Evolutionary conservation across 2,797 vertebrate species (phyloP).

Genomic region (Eupleurogrammus muticus): DNA sequence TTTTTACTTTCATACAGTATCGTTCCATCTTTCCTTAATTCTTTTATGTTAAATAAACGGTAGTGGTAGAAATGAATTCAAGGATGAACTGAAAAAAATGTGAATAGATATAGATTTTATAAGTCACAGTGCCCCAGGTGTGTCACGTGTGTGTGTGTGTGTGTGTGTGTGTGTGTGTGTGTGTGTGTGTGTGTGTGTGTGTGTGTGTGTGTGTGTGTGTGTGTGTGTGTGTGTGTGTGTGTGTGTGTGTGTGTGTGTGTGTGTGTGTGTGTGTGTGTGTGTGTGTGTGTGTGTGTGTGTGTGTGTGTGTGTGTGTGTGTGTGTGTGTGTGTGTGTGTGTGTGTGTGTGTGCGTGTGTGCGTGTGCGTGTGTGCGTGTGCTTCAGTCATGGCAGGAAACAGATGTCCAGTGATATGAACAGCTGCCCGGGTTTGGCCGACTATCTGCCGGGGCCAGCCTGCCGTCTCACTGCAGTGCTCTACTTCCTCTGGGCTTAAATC

Average conservation of each 20-base stretch:
- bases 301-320: slow-evolving; percentile 66
- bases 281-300: slow-evolving; percentile 65
- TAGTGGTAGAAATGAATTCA: background rate
- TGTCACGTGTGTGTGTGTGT: slow-evolving; percentile 62
- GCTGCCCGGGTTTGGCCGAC: slow-evolving; percentile 61
- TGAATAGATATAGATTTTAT: background rate
- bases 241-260: slow-evolving; percentile 59
- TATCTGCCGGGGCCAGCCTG: slow-evolving; percentile 78
- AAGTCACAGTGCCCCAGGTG: slow-evolving; percentile 50
- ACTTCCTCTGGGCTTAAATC: slow-evolving; percentile 83
- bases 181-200: slow-evolving; percentile 60
- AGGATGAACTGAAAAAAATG: slow-evolving; percentile 4
- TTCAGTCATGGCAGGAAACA: slow-evolving; percentile 79
- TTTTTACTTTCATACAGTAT: slow-evolving; percentile 5
- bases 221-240: slow-evolving; percentile 56
- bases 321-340: slow-evolving; percentile 64
- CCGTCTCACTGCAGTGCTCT: slow-evolving; percentile 59
- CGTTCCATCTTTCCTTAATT: background rate
- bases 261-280: slow-evolving; percentile 59
- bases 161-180: slow-evolving; percentile 32
- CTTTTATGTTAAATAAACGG: background rate
- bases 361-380: slow-evolving; percentile 58
- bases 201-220: slow-evolving; percentile 64
- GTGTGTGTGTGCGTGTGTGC: slow-evolving; percentile 51
- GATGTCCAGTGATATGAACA: slow-evolving; percentile 79